These are phyloP conservation scores for Carettochelys insculpta DNA, from an alignment of 2,113 vertebrate species.

Conservation along the genomic window DNA sequence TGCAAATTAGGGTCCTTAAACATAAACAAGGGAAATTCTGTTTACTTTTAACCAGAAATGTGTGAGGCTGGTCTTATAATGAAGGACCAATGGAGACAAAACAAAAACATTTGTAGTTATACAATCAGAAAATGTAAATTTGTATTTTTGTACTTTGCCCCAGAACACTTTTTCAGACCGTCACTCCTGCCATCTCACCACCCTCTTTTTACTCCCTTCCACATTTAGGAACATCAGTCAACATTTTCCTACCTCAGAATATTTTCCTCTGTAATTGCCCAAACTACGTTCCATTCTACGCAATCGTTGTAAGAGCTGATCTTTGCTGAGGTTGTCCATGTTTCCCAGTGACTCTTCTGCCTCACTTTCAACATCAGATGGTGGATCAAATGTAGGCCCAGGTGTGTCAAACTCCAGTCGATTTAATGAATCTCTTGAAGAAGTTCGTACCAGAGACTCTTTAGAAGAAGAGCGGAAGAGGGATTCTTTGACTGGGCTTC, in stretches of 20 bases:
- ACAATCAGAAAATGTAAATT: not conserved
- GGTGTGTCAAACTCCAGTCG: conserved; percentile 78
- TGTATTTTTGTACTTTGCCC: not conserved
- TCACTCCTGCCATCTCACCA: not conserved
- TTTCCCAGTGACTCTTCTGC: conserved; percentile 83
- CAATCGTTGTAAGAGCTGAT: conserved; percentile 87
- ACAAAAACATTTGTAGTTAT: not conserved
- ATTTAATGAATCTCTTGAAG: conserved; percentile 91
- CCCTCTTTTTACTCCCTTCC: not conserved
- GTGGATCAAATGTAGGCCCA: conserved; percentile 80
- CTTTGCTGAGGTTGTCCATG: conserved; percentile 82
- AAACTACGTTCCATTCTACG: conserved; percentile 87
- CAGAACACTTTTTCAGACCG: not conserved
- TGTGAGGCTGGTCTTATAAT: not conserved
- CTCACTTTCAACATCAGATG: conserved; percentile 94
- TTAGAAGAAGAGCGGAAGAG: conserved; percentile 89
- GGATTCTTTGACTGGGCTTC: conserved; percentile 85
- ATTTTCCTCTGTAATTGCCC: conserved; percentile 89
- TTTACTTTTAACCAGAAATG: not conserved
- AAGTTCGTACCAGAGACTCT: conserved; percentile 86
- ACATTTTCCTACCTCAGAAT: conserved; percentile 84
- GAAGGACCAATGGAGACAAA: not conserved
- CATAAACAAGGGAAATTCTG: not conserved
- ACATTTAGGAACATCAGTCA: not conserved
- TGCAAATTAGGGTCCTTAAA: not conserved